Conservation (phyloP, 1,140 invertebrate species). For the Scylla paramamosain region DNA sequence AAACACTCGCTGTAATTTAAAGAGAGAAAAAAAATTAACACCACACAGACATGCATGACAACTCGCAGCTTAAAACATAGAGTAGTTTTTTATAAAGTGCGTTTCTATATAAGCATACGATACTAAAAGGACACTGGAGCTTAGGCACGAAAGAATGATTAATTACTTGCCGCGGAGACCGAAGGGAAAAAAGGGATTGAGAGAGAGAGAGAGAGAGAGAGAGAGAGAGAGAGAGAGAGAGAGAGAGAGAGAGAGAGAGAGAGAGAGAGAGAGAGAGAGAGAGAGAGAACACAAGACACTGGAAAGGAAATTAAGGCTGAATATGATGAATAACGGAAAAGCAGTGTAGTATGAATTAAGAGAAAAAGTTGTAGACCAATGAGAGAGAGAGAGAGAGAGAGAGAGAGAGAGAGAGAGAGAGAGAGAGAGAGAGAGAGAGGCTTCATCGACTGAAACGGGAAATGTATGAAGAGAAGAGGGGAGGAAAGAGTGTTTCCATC, state of each 20-base stretch:
- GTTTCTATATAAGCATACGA: no score
- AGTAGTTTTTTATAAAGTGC: no score
- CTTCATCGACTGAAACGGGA: constrained; percentile 36
- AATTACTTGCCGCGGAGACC: not conserved
- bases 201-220: not conserved
- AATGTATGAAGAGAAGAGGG: not conserved
- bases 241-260: constrained; percentile 28
- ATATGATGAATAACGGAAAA: no score
- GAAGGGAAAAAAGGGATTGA: not conserved
- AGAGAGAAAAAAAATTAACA: no score
- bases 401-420: not conserved
- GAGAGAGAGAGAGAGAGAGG: not conserved
- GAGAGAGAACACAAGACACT: not conserved
- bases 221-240: not conserved
- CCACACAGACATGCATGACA: no score
- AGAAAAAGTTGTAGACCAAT: no score
- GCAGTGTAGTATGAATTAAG: no score
- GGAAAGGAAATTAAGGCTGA: no score
- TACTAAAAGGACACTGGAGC: no score
- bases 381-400: not conserved
- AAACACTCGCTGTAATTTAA: no score
- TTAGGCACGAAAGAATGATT: no score
- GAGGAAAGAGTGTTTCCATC: not conserved
- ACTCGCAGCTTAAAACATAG: no score
- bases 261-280: constrained; percentile 32